Percentiles rank a stretch among this genome's conserved stretches.
phyloP scores from a whole-genome alignment of 2,888 invertebrate species.

The Heliconius charithonia region DNA sequence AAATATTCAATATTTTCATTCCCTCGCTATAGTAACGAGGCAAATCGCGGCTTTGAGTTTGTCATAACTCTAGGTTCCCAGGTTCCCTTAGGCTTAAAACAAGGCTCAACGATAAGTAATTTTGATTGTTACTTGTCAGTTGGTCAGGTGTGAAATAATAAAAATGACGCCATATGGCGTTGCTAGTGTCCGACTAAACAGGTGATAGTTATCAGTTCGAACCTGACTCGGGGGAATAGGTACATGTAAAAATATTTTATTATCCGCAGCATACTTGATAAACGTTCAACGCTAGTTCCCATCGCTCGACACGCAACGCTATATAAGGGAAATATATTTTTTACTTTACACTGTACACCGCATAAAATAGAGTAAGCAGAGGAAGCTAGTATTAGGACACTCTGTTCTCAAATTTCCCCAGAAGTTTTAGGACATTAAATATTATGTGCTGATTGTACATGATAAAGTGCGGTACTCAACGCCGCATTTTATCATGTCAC shows the following conservation, averaged over 20 bases:
- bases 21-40: background rate
- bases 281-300: background rate
- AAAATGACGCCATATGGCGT: background rate
- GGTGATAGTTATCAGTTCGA: background rate
- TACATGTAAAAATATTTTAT: background rate
- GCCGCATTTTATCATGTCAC: background rate
- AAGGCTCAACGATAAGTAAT: background rate
- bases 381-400: background rate
- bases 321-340: background rate
- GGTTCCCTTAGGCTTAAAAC: background rate
- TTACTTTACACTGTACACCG: background rate
- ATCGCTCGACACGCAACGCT: background rate
- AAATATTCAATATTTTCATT: background rate
- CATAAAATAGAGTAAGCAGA: background rate
- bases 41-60: background rate
- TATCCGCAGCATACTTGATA: background rate
- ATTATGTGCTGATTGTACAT: background rate
- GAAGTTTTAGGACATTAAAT: no score
- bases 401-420: background rate
- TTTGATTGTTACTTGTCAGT: no score
- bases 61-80: background rate
- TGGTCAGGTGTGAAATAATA: no score
- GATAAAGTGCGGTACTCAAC: background rate
- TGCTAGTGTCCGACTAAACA: background rate
- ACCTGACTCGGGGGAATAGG: background rate